Evolutionary conservation across 2,113 vertebrate genomes (phyloP), one percentile per base, ranked within the genome.

Genomic region (Hypocryptadius cinnamomeus): DNA sequence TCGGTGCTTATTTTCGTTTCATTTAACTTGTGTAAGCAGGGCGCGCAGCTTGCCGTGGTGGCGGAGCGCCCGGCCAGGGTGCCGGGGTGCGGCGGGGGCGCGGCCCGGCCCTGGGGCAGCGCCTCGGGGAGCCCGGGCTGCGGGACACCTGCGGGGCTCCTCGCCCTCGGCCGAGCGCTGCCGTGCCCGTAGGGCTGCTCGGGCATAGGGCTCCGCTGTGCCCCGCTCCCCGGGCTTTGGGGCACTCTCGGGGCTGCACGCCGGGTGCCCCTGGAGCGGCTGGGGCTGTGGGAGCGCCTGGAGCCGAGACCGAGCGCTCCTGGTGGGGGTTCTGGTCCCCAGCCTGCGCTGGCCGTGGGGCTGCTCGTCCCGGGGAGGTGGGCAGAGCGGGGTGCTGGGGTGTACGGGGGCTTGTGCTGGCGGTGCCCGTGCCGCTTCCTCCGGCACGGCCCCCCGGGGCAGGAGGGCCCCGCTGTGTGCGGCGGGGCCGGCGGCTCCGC

Each of bases 341-440:
- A 23, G 40, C 15, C 15, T 15, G 45, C 3, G 11, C 18, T 33
- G 27, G 15, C 57, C 13, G 5, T 22, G 76, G 63, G 18, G 30
- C 45, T 64, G 5, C 48, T 72, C 6, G 28, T 25, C 25, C 22
- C 3, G n/a, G 27, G 15, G 15, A n/a, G 25, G 15, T 11, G 72
- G 10, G 42, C 50, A 15, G 1, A 57, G 15, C 1, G 39, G 25
- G 13, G 15, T 33, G 40, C 23, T 6, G 56, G 5, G 17, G 13
- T 31, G 23, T 4, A 2, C 19, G 9, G 54, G 48, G 22, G 7
- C 15, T 60, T 33, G 30, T 71, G 40, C n/a, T 13, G 69, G 45
- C 5, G 4, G 39, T 54, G n/a, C 15, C 31, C 7, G 3, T 12
- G 2, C 19, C 13, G 10, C 65, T 14, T 7, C 7, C 11, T 5